A percentile compares a stretch with the other conserved stretches of the same genome.
Conservation (phyloP, 2,888 invertebrate genomes). For the Polyommatus icarus region DNA sequence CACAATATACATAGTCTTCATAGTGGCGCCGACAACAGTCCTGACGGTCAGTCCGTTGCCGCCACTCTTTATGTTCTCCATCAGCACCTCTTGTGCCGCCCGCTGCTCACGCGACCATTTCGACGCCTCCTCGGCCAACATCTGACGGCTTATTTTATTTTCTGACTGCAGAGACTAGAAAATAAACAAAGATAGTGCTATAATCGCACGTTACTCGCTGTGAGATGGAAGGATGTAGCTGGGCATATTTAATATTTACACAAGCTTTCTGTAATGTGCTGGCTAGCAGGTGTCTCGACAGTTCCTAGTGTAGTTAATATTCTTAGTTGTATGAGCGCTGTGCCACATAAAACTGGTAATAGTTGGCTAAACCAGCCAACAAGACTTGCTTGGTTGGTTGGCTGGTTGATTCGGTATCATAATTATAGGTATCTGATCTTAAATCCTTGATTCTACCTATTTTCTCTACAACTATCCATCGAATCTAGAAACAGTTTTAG, state of each 20-base stretch:
- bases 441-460: too few relatives aligned
- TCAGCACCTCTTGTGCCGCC: slow-evolving; percentile 69
- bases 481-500: neutral
- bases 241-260: too few relatives aligned
- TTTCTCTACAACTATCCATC: too few relatives aligned
- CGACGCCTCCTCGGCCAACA: slow-evolving; percentile 71
- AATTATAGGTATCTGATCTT: too few relatives aligned
- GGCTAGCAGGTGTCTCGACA: too few relatives aligned
- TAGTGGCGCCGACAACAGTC: slow-evolving; percentile 58
- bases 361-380: too few relatives aligned
- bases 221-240: neutral
- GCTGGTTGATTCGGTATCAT: too few relatives aligned
- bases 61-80: slow-evolving; percentile 75
- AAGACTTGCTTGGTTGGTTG: too few relatives aligned
- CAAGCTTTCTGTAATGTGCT: too few relatives aligned
- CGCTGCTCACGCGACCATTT: slow-evolving; percentile 75
- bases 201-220: neutral
- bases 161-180: slow-evolving; percentile 66
- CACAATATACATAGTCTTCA: slow-evolving; percentile 66
- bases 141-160: slow-evolving; percentile 71
- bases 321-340: too few relatives aligned
- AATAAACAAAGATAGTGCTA: slow-evolving; percentile 2
- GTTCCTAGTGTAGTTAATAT: too few relatives aligned
- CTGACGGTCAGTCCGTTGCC: slow-evolving; percentile 72
- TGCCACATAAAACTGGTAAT: too few relatives aligned